These are phyloP conservation scores for Ellobius talpinus DNA, from an alignment of 2,113 vertebrate species.

Conservation along the genomic window DNA sequence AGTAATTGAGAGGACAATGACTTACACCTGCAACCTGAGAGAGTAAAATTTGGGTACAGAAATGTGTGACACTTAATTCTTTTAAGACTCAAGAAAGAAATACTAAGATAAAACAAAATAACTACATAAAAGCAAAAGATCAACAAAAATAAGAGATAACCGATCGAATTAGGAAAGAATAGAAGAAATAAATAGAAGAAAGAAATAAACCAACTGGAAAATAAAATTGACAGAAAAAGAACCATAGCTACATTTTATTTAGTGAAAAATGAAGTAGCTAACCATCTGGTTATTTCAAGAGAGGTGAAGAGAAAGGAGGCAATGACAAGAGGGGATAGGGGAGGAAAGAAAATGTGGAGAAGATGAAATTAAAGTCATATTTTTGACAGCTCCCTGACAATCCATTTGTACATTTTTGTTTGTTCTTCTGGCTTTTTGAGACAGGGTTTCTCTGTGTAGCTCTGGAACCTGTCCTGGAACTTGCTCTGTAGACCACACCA, in stretches of 20 bases:
- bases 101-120: background rate
- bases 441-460: too few species aligned
- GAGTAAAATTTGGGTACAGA: background rate
- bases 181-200: constrained; percentile 12
- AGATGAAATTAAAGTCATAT: background rate
- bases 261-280: background rate
- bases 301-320: background rate
- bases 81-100: constrained; percentile 23
- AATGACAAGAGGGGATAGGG: too few species aligned
- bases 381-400: background rate
- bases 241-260: background rate
- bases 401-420: background rate
- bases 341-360: background rate
- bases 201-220: background rate
- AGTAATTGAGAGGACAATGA: background rate
- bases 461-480: too few species aligned
- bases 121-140: background rate
- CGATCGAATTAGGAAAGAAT: background rate
- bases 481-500: too few species aligned
- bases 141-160: background rate
- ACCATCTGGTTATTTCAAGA: background rate
- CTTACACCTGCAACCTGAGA: background rate
- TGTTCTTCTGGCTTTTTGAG: too few species aligned
- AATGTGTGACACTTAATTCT: background rate
- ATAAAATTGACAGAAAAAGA: background rate